phyloP scores from a whole-genome alignment of 2,113 vertebrate species.

The Rhinogobius similis region DNA sequence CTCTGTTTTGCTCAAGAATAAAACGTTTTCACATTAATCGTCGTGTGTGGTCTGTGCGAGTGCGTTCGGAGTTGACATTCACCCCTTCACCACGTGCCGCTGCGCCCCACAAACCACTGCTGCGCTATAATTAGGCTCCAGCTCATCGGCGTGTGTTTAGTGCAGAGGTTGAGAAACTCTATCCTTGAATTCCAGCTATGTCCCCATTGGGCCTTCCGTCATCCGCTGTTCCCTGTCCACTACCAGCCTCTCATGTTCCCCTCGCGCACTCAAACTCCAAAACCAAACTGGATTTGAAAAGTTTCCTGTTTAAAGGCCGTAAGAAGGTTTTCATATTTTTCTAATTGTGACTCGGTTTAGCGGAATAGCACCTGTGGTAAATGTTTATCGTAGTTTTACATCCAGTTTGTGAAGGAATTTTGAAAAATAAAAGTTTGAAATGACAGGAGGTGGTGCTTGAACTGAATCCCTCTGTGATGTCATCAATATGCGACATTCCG shows the following conservation, averaged over 20 bases:
- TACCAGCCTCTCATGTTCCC: not conserved
- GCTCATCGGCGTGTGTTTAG: slow-evolving; percentile 66
- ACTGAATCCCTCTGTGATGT: too few relatives aligned
- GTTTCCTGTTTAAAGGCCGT: too few relatives aligned
- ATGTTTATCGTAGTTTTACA: too few relatives aligned
- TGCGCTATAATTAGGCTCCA: slow-evolving; percentile 76
- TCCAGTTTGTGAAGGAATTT: too few relatives aligned
- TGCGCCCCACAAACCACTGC: slow-evolving; percentile 50
- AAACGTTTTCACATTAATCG: slow-evolving; percentile 48
- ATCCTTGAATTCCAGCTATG: slow-evolving; percentile 76
- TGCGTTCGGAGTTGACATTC: slow-evolving; percentile 47
- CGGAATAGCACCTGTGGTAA: too few relatives aligned
- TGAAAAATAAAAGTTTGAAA: too few relatives aligned
- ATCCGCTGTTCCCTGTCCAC: slow-evolving; percentile 36
- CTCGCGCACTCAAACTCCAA: slow-evolving; percentile 12
- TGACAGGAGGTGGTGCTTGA: too few relatives aligned
- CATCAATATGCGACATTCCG: too few relatives aligned
- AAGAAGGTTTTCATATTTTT: too few relatives aligned
- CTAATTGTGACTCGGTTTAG: too few relatives aligned
- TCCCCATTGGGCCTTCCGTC: slow-evolving; percentile 28
- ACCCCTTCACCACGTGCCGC: slow-evolving; percentile 38
- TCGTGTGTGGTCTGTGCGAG: slow-evolving; percentile 27
- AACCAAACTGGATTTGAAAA: not conserved
- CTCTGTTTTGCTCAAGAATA: slow-evolving; percentile 44
- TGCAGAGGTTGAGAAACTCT: slow-evolving; percentile 77